A percentile compares a stretch with the other conserved stretches of the same genome.
These are phyloP conservation scores for Ochropleura leucogaster DNA, from an alignment of 2,888 invertebrate species.

Conservation along the genomic window DNA sequence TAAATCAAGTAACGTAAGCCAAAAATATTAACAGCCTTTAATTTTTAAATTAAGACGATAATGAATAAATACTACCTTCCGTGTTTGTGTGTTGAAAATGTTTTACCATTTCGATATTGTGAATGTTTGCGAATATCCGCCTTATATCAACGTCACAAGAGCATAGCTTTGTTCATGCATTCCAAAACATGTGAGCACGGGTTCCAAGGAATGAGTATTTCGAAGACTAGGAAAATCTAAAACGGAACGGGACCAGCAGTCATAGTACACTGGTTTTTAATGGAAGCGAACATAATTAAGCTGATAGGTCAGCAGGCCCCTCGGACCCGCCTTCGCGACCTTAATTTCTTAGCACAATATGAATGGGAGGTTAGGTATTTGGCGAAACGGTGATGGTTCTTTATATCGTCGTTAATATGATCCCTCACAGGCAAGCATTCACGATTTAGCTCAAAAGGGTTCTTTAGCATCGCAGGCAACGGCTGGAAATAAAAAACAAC, in stretches of 20 bases:
- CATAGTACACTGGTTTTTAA: slow-evolving; percentile 86
- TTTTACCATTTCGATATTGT: slow-evolving; percentile 88
- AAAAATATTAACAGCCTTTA: slow-evolving; percentile 71
- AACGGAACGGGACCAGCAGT: slow-evolving; percentile 80
- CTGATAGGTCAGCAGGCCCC: slow-evolving; percentile 74
- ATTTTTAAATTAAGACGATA: slow-evolving; percentile 80
- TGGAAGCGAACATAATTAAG: slow-evolving; percentile 87
- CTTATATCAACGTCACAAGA: slow-evolving; percentile 81
- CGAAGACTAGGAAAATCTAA: slow-evolving; percentile 62
- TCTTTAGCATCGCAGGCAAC: slow-evolving; percentile 91
- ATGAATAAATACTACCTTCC: slow-evolving; percentile 89
- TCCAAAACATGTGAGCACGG: slow-evolving; percentile 82
- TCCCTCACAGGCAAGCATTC: slow-evolving; percentile 91
- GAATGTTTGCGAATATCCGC: slow-evolving; percentile 83
- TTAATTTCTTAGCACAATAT: slow-evolving; percentile 87
- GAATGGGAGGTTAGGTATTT: slow-evolving; percentile 88
- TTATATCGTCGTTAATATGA: slow-evolving; percentile 90
- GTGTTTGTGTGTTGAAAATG: slow-evolving; percentile 85
- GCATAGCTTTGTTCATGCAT: slow-evolving; percentile 86
- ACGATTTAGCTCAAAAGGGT: slow-evolving; percentile 91
- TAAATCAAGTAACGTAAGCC: slow-evolving; percentile 71
- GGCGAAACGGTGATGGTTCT: slow-evolving; percentile 89
- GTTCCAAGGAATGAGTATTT: slow-evolving; percentile 88
- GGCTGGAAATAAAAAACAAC: slow-evolving; percentile 91
- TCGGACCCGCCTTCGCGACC: slow-evolving; percentile 70